Conservation (phyloP, 2,113 vertebrate species). For the Forbesichthys papilliferus region DNA sequence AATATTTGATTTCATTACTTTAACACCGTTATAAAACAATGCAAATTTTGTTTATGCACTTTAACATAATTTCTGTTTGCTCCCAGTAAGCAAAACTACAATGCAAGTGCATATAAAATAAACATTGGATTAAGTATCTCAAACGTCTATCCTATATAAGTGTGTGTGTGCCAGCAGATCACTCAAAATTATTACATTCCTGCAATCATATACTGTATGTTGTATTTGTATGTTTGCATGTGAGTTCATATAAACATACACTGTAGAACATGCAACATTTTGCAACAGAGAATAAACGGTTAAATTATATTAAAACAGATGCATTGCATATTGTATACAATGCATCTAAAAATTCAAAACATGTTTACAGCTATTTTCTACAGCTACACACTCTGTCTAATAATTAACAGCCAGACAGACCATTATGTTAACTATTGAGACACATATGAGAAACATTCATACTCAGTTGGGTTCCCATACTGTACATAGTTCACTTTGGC, state of each 20-base stretch:
- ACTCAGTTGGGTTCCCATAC: conserved; percentile 24
- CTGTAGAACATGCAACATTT: too few species aligned
- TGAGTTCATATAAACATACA: background rate
- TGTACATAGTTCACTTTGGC: conserved; percentile 6
- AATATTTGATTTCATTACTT: too few species aligned
- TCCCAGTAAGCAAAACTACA: background rate
- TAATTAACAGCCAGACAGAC: conserved; percentile 19
- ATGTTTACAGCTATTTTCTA: too few species aligned
- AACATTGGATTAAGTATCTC: background rate
- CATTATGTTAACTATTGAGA: conserved; percentile 27
- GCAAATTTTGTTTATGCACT: too few species aligned
- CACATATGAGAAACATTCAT: conserved; percentile 24
- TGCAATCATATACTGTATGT: conserved; percentile 12
- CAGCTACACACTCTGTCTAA: conserved; percentile 29
- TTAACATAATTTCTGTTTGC: background rate
- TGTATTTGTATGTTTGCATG: background rate
- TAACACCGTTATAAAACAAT: too few species aligned
- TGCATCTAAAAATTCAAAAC: conserved; percentile 25
- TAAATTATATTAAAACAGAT: background rate
- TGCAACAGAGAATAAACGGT: too few species aligned
- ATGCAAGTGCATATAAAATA: conserved; percentile 6
- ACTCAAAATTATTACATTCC: conserved; percentile 17
- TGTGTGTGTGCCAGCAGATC: conserved; percentile 3
- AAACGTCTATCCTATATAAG: conserved; percentile 6
- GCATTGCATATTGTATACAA: background rate